Evolutionary conservation across 1,140 invertebrate genomes (phyloP).

Genomic region (Bombus soroeensis): DNA sequence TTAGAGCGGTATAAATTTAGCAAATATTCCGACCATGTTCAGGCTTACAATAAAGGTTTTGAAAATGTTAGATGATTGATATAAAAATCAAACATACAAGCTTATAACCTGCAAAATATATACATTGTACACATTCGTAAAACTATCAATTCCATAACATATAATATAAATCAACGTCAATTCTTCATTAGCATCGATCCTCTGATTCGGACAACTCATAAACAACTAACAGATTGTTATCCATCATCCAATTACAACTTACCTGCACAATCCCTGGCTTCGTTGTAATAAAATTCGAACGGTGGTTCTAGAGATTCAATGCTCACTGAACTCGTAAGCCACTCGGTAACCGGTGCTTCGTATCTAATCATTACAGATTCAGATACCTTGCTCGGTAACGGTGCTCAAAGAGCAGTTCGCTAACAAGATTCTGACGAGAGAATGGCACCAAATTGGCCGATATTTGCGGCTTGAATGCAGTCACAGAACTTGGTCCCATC

Average conservation of each 20-base stretch:
- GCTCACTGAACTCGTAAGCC: background rate
- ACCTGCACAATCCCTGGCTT: background rate
- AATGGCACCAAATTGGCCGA: background rate
- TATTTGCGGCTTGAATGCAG: background rate
- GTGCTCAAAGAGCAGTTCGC: background rate
- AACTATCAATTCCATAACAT: background rate
- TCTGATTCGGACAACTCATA: background rate
- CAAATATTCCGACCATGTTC: no score
- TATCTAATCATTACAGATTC: conserved; percentile 29
- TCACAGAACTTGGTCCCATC: background rate
- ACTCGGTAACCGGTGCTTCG: background rate
- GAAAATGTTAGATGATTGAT: background rate
- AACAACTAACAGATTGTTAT: background rate
- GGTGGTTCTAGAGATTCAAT: background rate
- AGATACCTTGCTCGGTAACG: background rate
- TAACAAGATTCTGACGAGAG: conserved; percentile 33
- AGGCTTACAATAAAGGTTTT: background rate
- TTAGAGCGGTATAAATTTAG: background rate
- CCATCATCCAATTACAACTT: conserved; percentile 12
- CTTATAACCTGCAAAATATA: background rate
- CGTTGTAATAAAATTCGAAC: conserved; percentile 18
- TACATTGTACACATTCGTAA: background rate
- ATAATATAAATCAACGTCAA: background rate
- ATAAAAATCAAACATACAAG: background rate
- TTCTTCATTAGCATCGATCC: background rate